phyloP scores from a whole-genome alignment of 2,797 vertebrate genomes.

The Tragopan temminckii region DNA sequence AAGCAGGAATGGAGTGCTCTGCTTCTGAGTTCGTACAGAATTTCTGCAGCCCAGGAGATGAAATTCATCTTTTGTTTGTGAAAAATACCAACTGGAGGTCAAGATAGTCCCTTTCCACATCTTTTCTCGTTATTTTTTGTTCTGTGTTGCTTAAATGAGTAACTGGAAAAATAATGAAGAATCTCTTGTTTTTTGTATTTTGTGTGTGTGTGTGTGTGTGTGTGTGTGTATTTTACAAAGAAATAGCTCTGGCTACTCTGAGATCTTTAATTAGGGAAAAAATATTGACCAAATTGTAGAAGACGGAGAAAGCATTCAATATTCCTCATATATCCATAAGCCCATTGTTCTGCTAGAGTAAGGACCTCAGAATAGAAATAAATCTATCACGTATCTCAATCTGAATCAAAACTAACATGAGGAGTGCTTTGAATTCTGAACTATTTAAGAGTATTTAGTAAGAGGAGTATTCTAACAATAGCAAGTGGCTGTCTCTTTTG shows the following conservation, averaged over 20 bases:
- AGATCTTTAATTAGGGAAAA: background rate
- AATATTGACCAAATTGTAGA: background rate
- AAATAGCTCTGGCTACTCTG: background rate
- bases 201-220: no score
- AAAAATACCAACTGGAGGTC: slow-evolving; percentile 9
- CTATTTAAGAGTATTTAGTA: background rate
- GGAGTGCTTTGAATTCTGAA: background rate
- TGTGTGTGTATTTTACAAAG: no score
- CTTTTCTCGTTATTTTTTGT: slow-evolving; percentile 31
- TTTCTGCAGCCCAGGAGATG: background rate
- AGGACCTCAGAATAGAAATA: background rate
- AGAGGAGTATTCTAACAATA: background rate
- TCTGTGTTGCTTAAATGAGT: background rate
- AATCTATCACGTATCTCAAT: background rate
- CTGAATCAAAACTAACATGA: background rate
- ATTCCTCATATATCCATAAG: background rate
- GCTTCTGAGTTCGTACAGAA: background rate
- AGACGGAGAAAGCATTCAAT: background rate
- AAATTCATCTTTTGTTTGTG: background rate
- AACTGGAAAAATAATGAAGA: background rate
- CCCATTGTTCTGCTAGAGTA: background rate
- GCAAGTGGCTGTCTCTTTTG: background rate
- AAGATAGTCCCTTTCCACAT: slow-evolving; percentile 30
- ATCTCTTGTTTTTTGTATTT: no score
- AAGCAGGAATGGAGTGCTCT: background rate